Evolutionary conservation across 2,888 invertebrate species (phyloP).

Genomic region (Brachyopa scutellaris): DNA sequence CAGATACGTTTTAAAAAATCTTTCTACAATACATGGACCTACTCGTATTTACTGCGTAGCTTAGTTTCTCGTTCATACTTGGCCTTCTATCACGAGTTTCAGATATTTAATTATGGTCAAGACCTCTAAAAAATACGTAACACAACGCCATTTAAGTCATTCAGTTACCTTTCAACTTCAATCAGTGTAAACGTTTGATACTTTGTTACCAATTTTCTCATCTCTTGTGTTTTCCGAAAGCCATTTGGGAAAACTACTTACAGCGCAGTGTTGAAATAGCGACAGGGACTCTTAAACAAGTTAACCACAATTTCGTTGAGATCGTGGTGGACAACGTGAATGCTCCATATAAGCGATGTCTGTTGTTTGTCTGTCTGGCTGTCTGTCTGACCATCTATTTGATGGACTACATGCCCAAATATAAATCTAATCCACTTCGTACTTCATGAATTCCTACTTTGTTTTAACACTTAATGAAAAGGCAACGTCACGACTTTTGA

Average conservation of each 20-base stretch:
- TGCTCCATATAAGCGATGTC: slow-evolving; percentile 60
- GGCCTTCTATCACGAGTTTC: too few species aligned
- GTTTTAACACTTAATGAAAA: slow-evolving; percentile 41
- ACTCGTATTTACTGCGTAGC: too few species aligned
- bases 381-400: slow-evolving; percentile 60
- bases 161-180: slow-evolving; percentile 22
- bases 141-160: slow-evolving; percentile 26
- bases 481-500: slow-evolving; percentile 62
- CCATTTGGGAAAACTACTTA: slow-evolving; percentile 33
- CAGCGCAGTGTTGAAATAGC: slow-evolving; percentile 29
- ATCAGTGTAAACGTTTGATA: slow-evolving; percentile 40
- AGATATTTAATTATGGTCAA: too few species aligned
- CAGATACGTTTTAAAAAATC: too few species aligned
- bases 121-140: too few species aligned
- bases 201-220: slow-evolving; percentile 50
- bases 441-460: slow-evolving; percentile 68
- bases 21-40: too few species aligned
- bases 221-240: slow-evolving; percentile 8
- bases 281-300: slow-evolving; percentile 7
- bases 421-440: slow-evolving; percentile 69
- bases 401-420: slow-evolving; percentile 72
- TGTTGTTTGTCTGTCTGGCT: slow-evolving; percentile 43
- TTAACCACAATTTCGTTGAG: slow-evolving; percentile 39
- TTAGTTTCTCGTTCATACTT: too few species aligned
- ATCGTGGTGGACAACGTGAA: slow-evolving; percentile 38